Evolutionary conservation across 2,888 invertebrate species (phyloP).

Genomic region (Zygothrica quintamaculata): DNA sequence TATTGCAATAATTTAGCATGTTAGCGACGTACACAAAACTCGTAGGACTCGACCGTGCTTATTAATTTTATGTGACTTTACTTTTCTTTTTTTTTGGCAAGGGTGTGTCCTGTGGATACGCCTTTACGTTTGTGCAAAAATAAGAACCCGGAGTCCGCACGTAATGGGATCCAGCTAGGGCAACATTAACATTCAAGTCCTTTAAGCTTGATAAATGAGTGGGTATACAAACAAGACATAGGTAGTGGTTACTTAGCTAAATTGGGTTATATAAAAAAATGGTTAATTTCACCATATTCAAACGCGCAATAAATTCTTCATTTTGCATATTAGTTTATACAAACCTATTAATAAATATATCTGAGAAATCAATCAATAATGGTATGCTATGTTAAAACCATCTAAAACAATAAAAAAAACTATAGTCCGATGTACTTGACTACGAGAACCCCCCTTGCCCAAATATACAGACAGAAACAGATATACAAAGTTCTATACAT

Average conservation of each 20-base stretch:
- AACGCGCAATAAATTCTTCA: no score
- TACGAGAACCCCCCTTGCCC: no score
- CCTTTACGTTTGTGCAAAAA: slow-evolving; percentile 50
- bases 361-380: no score
- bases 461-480: no score
- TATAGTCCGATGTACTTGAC: no score
- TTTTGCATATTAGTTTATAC: no score
- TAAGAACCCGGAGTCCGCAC: slow-evolving; percentile 27
- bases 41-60: slow-evolving; percentile 53
- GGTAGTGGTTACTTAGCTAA: slow-evolving; percentile 20
- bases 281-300: slow-evolving; percentile 28
- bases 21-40: slow-evolving; percentile 53
- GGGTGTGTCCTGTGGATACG: slow-evolving; percentile 44
- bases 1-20: slow-evolving; percentile 81
- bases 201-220: slow-evolving; percentile 81
- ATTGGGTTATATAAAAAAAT: slow-evolving; percentile 52
- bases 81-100: slow-evolving; percentile 31
- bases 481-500: no score
- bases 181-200: slow-evolving; percentile 68
- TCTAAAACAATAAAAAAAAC: no score
- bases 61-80: slow-evolving; percentile 78
- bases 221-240: slow-evolving; percentile 18
- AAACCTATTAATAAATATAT: no score
- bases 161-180: slow-evolving; percentile 55
- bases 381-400: no score